Percentiles rank a stretch among this genome's conserved stretches.
phyloP scores from a whole-genome alignment of 23 tunicate species.

The Diplosoma virens region DNA sequence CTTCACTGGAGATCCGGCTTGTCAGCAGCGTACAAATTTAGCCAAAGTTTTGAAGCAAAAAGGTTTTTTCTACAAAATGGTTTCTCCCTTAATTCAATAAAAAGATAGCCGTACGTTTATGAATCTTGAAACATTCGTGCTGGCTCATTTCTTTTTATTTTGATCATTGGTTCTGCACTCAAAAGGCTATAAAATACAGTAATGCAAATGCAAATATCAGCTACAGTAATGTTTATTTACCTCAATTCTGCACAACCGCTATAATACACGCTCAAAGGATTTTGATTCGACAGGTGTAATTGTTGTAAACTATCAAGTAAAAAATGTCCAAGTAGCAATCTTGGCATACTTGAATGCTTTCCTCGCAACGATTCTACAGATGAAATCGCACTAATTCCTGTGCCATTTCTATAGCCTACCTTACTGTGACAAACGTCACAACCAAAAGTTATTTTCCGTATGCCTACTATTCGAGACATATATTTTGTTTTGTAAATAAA shows the following conservation, averaged over 20 bases:
- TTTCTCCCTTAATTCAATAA: background rate
- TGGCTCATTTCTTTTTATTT: background rate
- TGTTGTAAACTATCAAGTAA: background rate
- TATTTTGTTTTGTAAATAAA: constrained; percentile 5
- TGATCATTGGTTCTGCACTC: background rate
- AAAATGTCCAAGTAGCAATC: background rate
- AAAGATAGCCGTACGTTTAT: background rate
- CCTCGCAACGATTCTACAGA: background rate
- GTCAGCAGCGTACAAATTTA: too few species aligned
- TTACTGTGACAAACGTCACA: background rate
- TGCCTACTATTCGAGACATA: background rate
- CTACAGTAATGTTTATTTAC: background rate
- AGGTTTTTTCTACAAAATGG: background rate
- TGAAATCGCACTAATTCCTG: background rate
- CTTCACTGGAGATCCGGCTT: too few species aligned
- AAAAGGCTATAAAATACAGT: background rate
- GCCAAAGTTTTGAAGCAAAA: too few species aligned
- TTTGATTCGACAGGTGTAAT: background rate
- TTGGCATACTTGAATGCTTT: background rate
- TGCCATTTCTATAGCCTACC: background rate
- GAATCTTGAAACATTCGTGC: too few species aligned
- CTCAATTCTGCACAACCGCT: background rate
- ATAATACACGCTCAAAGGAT: background rate
- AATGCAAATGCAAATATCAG: background rate
- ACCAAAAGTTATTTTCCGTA: background rate